These are phyloP conservation scores for Diadophis punctatus DNA, from an alignment of 2,113 vertebrate genomes.

Conservation along the genomic window DNA sequence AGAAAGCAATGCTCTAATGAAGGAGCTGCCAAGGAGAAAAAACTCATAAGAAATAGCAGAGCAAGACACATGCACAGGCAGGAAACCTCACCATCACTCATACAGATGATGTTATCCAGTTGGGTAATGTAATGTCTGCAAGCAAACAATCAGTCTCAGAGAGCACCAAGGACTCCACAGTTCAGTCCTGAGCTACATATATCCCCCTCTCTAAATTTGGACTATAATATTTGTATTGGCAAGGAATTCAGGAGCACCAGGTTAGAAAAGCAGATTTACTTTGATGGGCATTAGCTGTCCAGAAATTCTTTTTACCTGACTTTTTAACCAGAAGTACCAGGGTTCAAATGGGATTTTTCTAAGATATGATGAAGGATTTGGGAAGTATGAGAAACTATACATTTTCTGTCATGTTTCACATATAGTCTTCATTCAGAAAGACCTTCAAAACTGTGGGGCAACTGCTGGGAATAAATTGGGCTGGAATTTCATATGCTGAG, in stretches of 20 bases:
- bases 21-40: neutral
- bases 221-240: too few species aligned
- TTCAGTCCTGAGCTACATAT: neutral
- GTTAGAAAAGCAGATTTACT: neutral
- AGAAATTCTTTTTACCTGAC: neutral
- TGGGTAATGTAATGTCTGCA: neutral
- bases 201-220: neutral
- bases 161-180: neutral
- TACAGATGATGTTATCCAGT: neutral
- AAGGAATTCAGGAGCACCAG: neutral
- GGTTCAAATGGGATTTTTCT: neutral
- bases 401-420: neutral
- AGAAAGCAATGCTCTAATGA: neutral
- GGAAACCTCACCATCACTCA: neutral
- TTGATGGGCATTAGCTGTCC: neutral
- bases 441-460: neutral
- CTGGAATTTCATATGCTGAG: neutral
- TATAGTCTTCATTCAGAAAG: neutral
- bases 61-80: neutral
- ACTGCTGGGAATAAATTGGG: neutral
- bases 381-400: neutral
- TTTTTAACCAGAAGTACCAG: neutral
- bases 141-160: neutral
- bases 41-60: neutral
- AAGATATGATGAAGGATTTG: neutral